Percentiles rank a stretch among this genome's conserved stretches.
These are phyloP conservation scores for Xylocopa sonorina DNA, from an alignment of 1,140 invertebrate genomes.

Conservation along the genomic window DNA sequence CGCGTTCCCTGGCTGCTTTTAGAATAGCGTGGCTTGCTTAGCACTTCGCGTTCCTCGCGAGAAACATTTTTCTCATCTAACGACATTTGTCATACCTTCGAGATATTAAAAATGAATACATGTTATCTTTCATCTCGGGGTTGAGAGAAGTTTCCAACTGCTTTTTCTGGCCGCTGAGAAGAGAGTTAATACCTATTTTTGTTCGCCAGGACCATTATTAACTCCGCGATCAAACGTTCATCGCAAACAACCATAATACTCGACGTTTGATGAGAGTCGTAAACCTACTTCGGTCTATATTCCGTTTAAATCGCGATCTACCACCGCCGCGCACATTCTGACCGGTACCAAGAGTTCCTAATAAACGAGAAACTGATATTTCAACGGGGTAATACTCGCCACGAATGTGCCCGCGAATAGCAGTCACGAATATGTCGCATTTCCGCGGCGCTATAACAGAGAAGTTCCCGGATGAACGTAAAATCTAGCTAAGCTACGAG, in stretches of 20 bases:
- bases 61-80: no score
- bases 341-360: background rate
- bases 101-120: no score
- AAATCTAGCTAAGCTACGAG: constrained; percentile 10
- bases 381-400: background rate
- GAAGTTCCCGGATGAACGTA: constrained; percentile 1
- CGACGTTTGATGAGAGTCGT: background rate
- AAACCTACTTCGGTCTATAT: background rate
- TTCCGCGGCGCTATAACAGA: background rate
- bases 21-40: no score
- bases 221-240: background rate
- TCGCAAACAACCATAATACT: background rate
- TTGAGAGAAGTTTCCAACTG: no score
- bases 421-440: background rate
- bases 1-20: background rate
- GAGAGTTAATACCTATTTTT: background rate
- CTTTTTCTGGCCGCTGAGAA: no score
- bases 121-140: no score
- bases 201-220: background rate
- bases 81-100: no score
- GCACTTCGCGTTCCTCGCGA: no score
- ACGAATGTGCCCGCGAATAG: background rate
- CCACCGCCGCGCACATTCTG: no score
- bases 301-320: background rate
- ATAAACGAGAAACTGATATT: constrained; percentile 15